phyloP scores from a whole-genome alignment of 2,797 vertebrate genomes.

The Dicrostonyx torquatus region DNA sequence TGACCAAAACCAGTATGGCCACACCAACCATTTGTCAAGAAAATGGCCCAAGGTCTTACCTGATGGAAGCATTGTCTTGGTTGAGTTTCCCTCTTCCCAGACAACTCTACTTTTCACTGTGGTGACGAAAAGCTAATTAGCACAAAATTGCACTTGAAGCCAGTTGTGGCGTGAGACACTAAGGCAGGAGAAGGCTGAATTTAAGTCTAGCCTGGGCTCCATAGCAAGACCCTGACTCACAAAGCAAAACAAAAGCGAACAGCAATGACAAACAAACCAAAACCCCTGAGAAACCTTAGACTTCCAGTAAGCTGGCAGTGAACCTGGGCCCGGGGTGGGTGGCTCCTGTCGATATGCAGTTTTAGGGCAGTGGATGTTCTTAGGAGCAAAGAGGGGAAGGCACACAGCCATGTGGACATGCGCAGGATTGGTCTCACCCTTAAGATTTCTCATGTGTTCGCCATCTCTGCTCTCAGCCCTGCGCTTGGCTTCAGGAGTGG shows the following conservation, averaged over 20 bases:
- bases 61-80: not conserved
- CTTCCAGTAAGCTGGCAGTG: not conserved
- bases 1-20: not conserved
- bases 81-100: not conserved
- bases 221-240: not conserved
- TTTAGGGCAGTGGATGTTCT: not conserved
- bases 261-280: not conserved
- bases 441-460: not conserved
- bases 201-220: not conserved
- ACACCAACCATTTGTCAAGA: not conserved
- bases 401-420: rapidly evolving
- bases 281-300: not conserved
- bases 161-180: not conserved
- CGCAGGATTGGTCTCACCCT: not conserved
- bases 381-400: not conserved
- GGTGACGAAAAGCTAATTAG: not conserved
- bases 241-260: not conserved
- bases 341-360: not conserved
- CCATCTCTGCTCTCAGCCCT: not conserved
- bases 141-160: not conserved
- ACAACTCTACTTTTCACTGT: not conserved
- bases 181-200: not conserved
- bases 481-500: no score
- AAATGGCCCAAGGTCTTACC: not conserved
- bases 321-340: not conserved